Percentiles rank a stretch among this genome's conserved stretches.
phyloP scores from a whole-genome alignment of 2,113 vertebrate genomes.

The Climacteris rufus region DNA sequence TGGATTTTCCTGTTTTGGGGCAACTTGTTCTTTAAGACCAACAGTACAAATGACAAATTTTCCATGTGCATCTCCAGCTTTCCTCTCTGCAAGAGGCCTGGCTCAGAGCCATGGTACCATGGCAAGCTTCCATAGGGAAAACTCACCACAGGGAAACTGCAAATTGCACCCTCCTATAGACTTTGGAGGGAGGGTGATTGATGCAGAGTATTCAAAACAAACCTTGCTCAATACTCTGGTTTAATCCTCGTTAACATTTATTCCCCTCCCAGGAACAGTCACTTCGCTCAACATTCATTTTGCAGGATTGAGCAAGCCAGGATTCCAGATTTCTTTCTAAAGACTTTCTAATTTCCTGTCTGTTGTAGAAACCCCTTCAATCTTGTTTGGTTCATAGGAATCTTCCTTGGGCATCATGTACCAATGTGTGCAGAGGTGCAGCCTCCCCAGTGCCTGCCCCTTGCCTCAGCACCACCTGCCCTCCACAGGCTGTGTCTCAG shows the following conservation, averaged over 20 bases:
- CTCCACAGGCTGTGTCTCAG: background rate
- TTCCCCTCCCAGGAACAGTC: background rate
- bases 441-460: background rate
- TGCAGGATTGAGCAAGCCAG: background rate
- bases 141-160: background rate
- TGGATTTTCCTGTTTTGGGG: background rate
- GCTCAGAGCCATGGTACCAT: background rate
- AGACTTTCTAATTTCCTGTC: background rate
- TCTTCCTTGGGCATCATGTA: background rate
- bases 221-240: background rate
- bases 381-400: background rate
- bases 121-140: background rate
- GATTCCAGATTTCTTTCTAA: background rate
- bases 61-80: background rate
- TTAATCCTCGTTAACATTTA: background rate
- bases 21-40: background rate
- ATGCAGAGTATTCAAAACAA: background rate
- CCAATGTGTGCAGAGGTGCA: fast-evolving
- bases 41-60: background rate
- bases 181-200: background rate
- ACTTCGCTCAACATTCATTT: background rate
- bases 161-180: background rate
- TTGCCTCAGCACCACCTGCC: no score
- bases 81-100: background rate
- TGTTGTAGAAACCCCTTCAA: background rate